Evolutionary conservation across 2,113 vertebrate species (phyloP).

Genomic region (Cinclus cinclus): DNA sequence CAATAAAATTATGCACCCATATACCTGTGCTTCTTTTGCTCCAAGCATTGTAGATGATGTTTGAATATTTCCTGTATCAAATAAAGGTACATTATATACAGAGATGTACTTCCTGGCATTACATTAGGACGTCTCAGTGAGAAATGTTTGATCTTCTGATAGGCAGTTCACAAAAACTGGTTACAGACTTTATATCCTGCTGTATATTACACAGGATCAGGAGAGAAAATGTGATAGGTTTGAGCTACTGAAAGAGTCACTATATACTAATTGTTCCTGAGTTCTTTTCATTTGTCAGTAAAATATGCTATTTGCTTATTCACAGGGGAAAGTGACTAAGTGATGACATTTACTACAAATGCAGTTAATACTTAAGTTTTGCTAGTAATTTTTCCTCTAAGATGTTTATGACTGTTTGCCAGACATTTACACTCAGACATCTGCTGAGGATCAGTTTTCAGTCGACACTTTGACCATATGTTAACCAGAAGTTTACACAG

Average conservation of each 20-base stretch:
- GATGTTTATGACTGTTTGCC: background rate
- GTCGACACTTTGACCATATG: background rate
- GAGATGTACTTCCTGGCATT: background rate
- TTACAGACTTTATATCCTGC: background rate
- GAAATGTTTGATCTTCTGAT: slow-evolving; percentile 23
- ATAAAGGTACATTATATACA: background rate
- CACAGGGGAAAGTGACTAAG: background rate
- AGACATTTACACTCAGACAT: background rate
- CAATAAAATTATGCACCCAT: background rate
- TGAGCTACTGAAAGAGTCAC: background rate
- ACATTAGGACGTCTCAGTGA: background rate
- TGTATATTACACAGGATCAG: background rate
- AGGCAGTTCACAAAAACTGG: background rate
- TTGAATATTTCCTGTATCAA: slow-evolving; percentile 28
- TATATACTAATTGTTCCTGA: background rate
- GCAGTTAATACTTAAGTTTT: background rate
- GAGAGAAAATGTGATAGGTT: background rate
- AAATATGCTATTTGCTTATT: background rate
- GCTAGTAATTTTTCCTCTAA: background rate
- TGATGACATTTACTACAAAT: background rate
- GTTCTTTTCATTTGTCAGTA: background rate
- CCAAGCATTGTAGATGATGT: background rate
- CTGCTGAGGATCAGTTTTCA: background rate
- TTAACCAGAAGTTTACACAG: background rate
- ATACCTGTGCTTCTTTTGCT: background rate